phyloP scores from a whole-genome alignment of 2,113 vertebrate species.

The Sapajus apella region DNA sequence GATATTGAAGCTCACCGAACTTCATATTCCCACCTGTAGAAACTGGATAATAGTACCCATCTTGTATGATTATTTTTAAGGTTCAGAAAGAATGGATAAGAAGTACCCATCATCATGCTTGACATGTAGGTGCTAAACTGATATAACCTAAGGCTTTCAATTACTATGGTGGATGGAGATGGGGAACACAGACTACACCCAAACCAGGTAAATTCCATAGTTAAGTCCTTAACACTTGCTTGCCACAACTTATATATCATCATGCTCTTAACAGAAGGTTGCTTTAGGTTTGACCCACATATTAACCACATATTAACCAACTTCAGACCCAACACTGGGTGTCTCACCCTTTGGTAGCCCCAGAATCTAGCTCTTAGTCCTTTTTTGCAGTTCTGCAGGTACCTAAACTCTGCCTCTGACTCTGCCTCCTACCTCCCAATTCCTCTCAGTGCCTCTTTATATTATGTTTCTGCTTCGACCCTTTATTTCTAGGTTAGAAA shows the following conservation, averaged over 20 bases:
- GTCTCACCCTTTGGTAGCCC: not conserved
- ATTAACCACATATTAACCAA: fast-evolving
- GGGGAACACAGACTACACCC: not conserved
- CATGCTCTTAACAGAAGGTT: not conserved
- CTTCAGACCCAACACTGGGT: not conserved
- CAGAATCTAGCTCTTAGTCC: not conserved
- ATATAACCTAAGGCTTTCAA: not conserved
- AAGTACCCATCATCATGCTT: not conserved
- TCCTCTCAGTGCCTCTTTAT: not conserved
- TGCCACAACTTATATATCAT: not conserved
- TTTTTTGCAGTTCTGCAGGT: too few species aligned
- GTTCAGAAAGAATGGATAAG: not conserved
- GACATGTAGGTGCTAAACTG: not conserved
- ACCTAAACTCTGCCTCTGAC: not conserved
- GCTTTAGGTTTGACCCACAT: not conserved
- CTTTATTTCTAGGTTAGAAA: not conserved
- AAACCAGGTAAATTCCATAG: not conserved
- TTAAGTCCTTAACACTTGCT: not conserved
- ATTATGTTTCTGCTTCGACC: not conserved
- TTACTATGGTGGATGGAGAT: too few species aligned
- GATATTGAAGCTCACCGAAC: not conserved
- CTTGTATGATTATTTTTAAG: not conserved
- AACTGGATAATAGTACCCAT: not conserved
- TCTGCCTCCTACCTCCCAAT: not conserved
- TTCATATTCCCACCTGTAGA: not conserved